phyloP scores from a whole-genome alignment of 2,113 vertebrate species.

The Peromyscus maniculatus region DNA sequence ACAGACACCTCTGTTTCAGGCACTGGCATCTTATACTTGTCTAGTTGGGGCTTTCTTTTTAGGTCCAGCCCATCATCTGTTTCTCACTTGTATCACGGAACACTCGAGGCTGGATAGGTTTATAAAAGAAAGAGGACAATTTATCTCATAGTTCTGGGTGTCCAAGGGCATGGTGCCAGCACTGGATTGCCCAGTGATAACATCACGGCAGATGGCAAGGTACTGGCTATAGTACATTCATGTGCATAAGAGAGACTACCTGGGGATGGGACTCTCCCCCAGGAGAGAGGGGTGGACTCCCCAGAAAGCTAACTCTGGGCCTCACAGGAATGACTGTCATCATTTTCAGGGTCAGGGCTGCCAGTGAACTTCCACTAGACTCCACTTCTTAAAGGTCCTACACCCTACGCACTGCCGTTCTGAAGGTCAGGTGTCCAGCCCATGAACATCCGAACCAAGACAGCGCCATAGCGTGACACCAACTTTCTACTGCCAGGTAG shows the following conservation, averaged over 20 bases:
- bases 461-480: neutral
- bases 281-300: neutral
- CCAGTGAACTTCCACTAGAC: neutral
- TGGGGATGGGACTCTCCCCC: too few relatives aligned
- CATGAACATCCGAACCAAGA: too few relatives aligned
- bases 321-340: neutral
- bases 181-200: neutral
- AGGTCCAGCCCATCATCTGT: neutral
- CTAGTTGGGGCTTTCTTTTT: neutral
- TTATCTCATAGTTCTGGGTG: neutral
- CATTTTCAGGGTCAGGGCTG: neutral
- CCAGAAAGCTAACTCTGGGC: neutral
- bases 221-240: neutral
- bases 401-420: neutral
- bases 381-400: neutral
- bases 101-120: neutral
- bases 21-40: neutral
- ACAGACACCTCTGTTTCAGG: neutral
- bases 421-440: neutral
- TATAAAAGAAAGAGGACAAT: neutral
- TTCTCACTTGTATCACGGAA: neutral
- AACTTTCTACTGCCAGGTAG: neutral
- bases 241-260: neutral
- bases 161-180: too few relatives aligned
- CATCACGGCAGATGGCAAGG: neutral